Base-by-base conservation (phyloP, 1,140 invertebrate genomes). In the Tetranychus urticae region DNA sequence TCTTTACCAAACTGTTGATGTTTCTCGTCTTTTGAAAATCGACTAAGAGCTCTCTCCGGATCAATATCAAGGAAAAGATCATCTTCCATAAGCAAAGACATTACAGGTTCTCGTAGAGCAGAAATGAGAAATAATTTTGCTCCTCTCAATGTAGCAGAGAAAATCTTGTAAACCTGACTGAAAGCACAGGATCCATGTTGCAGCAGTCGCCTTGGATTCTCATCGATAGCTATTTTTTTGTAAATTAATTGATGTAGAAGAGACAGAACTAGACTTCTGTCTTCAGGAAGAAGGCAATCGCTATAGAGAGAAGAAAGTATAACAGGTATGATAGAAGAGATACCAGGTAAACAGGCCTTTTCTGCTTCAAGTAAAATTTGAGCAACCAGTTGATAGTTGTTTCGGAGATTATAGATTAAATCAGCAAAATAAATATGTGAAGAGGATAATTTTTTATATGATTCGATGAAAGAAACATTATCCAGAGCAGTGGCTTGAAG, bases 21-120 rank as follows among this genome's bases (percentile, higher is more conserved):
- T 52, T 81, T 75, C 66, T 89, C 86, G 2, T 77, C 71, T 1
- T 78, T 69, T 45, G 81, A 76, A 70, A 86, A 86, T 62, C 83
- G 78, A n/a, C 82, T 75, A 13, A 81, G 71, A 47, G 84, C 81
- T 73, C 91, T 93, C 62, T 86, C 81, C 0, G 88, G 85, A 74
- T 97, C 90, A 39, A 92, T 82, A 62, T 96, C 90, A 50, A 93
- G 77, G 73, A 88, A 90, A 69, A 83, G 82, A 70, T 96, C 89
- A 69, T 91, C 87, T 67, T 91, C 87, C 74, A 86, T 87, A 3
- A 97, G 75, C n/a, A 97, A 76, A 54, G 84, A 80, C 79, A 94
- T 85, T 48, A 97, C 85, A 1, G 93, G 89, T 14, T 82, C 81
- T 70, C 92, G 84, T 3, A 98, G 76, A 3, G 90, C 86, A 23